Percentiles rank a stretch among this genome's conserved stretches.
Conservation (phyloP, 2,113 vertebrate species). For the Periophthalmus modestus region DNA sequence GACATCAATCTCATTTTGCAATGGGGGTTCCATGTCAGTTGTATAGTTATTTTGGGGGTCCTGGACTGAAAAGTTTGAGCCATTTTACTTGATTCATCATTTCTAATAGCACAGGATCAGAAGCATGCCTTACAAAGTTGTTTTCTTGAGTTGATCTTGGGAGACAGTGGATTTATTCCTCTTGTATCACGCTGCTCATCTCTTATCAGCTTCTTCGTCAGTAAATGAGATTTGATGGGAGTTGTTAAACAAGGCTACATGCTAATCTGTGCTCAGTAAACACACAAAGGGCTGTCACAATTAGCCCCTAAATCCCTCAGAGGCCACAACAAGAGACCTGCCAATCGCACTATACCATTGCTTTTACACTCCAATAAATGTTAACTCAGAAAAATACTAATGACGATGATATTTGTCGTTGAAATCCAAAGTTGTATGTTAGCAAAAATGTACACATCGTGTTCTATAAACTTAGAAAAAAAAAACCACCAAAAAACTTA, state of each 20-base stretch:
- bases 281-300: conserved; percentile 60
- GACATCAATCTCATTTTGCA: no score
- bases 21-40: no score
- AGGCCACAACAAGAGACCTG: conserved; percentile 46
- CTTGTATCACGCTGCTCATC: conserved; percentile 44
- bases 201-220: conserved; percentile 56
- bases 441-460: not conserved
- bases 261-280: conserved; percentile 65
- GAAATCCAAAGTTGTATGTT: no score
- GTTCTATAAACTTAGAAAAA: not conserved
- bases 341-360: conserved; percentile 29
- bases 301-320: conserved; percentile 63
- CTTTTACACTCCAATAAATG: not conserved
- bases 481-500: not conserved
- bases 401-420: not conserved
- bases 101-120: not conserved
- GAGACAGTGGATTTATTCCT: conserved; percentile 40
- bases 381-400: not conserved
- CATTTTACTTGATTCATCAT: not conserved
- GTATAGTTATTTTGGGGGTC: no score
- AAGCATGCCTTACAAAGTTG: not conserved
- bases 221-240: conserved; percentile 61
- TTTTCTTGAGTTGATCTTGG: conserved; percentile 33
- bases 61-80: not conserved
- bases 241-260: conserved; percentile 62